Conservation (phyloP, 2,888 invertebrate genomes). For the Villa cingulata region DNA sequence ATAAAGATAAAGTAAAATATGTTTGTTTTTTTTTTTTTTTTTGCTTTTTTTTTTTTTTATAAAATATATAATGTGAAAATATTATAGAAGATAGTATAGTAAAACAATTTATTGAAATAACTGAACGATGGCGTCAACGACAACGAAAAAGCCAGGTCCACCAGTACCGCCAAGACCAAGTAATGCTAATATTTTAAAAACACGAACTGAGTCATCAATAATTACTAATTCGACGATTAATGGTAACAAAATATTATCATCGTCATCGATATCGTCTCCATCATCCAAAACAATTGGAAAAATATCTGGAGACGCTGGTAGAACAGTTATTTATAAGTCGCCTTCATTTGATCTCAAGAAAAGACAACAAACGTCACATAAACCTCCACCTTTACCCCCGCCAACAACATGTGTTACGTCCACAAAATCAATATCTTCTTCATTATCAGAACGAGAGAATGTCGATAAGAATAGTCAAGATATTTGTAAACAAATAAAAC, state of each 20-base stretch:
- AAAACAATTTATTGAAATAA: no score
- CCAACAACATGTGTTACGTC: slow-evolving; percentile 4
- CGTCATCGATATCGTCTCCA: slow-evolving; percentile 13
- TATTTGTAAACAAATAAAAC: no score
- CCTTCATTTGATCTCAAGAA: slow-evolving; percentile 30
- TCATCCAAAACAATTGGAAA: slow-evolving; percentile 5
- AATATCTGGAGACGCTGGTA: slow-evolving; percentile 23
- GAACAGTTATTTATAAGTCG: slow-evolving; percentile 36
- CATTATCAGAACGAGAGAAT: slow-evolving; percentile 11
- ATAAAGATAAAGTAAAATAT: no score
- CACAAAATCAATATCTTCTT: slow-evolving; percentile 21
- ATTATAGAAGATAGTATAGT: no score
- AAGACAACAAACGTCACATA: slow-evolving; percentile 5
- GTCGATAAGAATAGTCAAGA: slow-evolving; percentile 1
- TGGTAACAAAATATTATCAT: neutral
- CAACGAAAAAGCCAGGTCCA: slow-evolving; percentile 47
- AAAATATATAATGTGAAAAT: no score
- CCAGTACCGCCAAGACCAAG: slow-evolving; percentile 72
- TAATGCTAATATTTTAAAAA: slow-evolving; percentile 51
- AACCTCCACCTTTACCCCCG: slow-evolving; percentile 11
- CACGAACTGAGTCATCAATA: slow-evolving; percentile 27
- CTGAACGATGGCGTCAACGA: neutral
- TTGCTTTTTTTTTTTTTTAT: no score
- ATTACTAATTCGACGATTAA: neutral
- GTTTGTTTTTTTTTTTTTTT: no score